phyloP scores from a whole-genome alignment of 2,888 invertebrate genomes.

The Pycnomerus fuliginosus region DNA sequence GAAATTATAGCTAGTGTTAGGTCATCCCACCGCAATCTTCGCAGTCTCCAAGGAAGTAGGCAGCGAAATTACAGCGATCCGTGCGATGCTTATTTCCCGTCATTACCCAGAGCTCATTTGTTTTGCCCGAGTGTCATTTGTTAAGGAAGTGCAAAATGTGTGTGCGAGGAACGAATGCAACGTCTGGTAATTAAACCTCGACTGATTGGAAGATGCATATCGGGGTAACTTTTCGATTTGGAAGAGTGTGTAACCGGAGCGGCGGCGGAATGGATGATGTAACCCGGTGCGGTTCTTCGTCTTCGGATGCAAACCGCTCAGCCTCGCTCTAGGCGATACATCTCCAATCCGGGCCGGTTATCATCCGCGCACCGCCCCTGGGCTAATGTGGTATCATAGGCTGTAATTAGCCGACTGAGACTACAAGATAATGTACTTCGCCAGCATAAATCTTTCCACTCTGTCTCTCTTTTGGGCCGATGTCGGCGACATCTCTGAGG shows the following conservation, averaged over 20 bases:
- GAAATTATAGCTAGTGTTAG: conserved; percentile 57
- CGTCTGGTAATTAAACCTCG: no score
- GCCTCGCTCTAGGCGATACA: conserved; percentile 48
- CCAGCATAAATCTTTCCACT: conserved; percentile 55
- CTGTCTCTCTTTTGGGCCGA: conserved; percentile 37
- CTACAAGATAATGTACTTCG: conserved; percentile 60
- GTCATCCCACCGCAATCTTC: conserved; percentile 47
- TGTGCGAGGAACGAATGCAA: conserved; percentile 4
- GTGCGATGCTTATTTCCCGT: conserved; percentile 36
- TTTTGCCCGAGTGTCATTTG: conserved; percentile 33
- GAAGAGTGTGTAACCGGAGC: conserved; percentile 4
- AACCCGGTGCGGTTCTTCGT: conserved; percentile 36
- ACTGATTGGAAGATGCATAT: not conserved
- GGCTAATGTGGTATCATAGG: conserved; percentile 59
- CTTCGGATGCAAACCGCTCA: conserved; percentile 46
- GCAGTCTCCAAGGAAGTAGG: conserved; percentile 37
- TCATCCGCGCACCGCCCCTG: conserved; percentile 49
- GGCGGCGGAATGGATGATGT: conserved; percentile 7
- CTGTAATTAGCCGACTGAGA: conserved; percentile 59
- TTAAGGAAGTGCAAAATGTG: conserved; percentile 28
- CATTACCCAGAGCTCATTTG: conserved; percentile 37
- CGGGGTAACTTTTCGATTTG: not conserved
- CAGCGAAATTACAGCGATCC: conserved; percentile 37
- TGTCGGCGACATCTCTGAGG: conserved; percentile 32
- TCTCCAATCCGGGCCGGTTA: conserved; percentile 48